phyloP scores from a whole-genome alignment of 2,888 invertebrate species.

The Lissonota sp. region DNA sequence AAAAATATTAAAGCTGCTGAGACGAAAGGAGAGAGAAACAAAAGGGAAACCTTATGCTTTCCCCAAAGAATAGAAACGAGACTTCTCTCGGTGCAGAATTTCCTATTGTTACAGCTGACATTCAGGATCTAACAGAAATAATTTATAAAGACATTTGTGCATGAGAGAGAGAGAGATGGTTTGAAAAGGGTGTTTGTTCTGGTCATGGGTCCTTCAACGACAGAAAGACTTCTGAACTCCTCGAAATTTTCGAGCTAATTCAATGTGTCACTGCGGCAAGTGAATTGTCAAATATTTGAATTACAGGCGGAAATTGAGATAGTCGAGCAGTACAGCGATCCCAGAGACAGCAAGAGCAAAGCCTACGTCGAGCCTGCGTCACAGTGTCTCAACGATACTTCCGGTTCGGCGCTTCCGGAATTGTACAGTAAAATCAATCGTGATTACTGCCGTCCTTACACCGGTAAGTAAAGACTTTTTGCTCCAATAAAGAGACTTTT shows the following conservation, averaged over 20 bases:
- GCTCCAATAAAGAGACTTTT: background rate
- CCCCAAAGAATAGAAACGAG: constrained; percentile 44
- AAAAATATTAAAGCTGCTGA: background rate
- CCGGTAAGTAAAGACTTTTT: constrained; percentile 81
- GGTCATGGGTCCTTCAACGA: too few species aligned
- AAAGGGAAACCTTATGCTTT: background rate
- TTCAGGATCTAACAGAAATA: constrained; percentile 31
- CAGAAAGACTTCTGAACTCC: background rate
- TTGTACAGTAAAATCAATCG: constrained; percentile 85
- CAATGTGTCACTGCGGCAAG: constrained; percentile 6
- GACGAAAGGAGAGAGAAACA: constrained; percentile 3
- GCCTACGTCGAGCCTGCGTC: constrained; percentile 78
- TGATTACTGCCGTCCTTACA: constrained; percentile 86
- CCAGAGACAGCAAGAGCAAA: constrained; percentile 86
- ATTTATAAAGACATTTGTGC: constrained; percentile 10
- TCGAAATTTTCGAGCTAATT: constrained; percentile 11
- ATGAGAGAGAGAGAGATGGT: too few species aligned
- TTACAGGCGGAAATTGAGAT: constrained; percentile 87
- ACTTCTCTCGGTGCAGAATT: constrained; percentile 36
- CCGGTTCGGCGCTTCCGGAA: constrained; percentile 70
- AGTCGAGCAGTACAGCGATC: constrained; percentile 90
- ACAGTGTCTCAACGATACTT: constrained; percentile 79
- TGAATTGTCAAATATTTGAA: constrained; percentile 32
- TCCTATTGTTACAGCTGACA: constrained; percentile 44
- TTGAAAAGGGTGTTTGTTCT: too few species aligned